phyloP scores from a whole-genome alignment of 2,797 vertebrate species.

The Staurois parvus region DNA sequence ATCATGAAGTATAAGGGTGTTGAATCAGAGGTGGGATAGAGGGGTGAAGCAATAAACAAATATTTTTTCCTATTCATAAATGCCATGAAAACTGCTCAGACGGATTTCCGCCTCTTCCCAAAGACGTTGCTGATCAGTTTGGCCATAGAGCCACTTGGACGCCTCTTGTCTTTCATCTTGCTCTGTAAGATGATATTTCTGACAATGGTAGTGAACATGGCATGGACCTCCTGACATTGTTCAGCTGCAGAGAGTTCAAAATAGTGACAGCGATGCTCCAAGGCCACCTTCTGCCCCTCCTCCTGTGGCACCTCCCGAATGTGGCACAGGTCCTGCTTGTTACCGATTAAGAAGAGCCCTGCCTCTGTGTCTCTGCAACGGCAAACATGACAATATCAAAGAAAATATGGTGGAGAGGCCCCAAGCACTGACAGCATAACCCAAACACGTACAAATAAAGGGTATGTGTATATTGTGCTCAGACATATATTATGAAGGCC shows the following conservation, averaged over 20 bases:
- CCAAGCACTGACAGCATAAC: too few relatives aligned
- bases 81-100: slow-evolving; percentile 68
- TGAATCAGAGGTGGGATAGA: not conserved
- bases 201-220: slow-evolving; percentile 83
- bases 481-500: too few relatives aligned
- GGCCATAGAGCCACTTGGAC: slow-evolving; percentile 86
- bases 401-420: too few relatives aligned
- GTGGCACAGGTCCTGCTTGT: slow-evolving; percentile 90
- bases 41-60: not conserved
- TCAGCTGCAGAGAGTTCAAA: slow-evolving; percentile 89
- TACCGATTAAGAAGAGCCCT: slow-evolving; percentile 84
- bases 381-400: not conserved
- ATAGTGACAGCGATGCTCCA: slow-evolving; percentile 82
- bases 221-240: slow-evolving; percentile 83
- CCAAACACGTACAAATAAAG: too few relatives aligned
- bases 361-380: slow-evolving; percentile 77
- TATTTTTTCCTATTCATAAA: too few relatives aligned
- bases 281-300: slow-evolving; percentile 83
- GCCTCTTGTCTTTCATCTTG: slow-evolving; percentile 82
- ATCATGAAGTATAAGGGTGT: too few relatives aligned
- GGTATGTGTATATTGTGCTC: too few relatives aligned
- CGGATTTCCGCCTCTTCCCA: slow-evolving; percentile 88
- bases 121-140: slow-evolving; percentile 90
- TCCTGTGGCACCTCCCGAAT: slow-evolving; percentile 82
- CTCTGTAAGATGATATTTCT: slow-evolving; percentile 72